A percentile compares a stretch with the other conserved stretches of the same genome.
Evolutionary conservation across 1,140 invertebrate species (phyloP).

Genomic region (Anoplolepis gracilipes): DNA sequence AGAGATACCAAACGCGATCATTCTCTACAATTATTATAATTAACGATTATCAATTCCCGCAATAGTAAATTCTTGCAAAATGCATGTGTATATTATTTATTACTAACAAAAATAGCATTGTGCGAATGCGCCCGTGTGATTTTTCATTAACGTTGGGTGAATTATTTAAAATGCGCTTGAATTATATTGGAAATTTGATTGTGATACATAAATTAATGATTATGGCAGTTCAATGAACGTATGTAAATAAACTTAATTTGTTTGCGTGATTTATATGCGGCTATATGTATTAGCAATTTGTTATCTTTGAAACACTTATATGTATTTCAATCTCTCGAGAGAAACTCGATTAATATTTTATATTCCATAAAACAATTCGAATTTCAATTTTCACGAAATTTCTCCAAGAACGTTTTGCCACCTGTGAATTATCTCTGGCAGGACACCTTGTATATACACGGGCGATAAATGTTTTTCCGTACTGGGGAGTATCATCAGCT

Average conservation of each 20-base stretch:
- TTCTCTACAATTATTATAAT: no score
- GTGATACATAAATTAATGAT: background rate
- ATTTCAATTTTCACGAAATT: background rate
- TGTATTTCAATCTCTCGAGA: background rate
- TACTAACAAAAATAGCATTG: no score
- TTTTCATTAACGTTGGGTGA: no score
- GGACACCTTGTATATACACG: conserved; percentile 10
- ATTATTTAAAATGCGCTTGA: background rate
- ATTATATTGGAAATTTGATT: background rate
- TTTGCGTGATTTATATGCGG: background rate
- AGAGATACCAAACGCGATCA: no score
- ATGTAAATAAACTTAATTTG: background rate
- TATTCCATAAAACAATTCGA: background rate
- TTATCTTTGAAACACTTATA: background rate
- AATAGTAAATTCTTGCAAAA: no score
- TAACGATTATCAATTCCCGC: no score
- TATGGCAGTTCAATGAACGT: no score
- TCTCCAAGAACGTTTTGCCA: background rate
- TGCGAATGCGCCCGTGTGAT: no score
- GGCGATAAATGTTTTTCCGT: conserved; percentile 59
- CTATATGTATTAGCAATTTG: background rate
- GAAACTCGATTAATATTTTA: background rate
- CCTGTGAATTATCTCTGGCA: background rate
- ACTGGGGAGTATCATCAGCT: conserved; percentile 23
- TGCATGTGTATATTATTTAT: no score